These are phyloP conservation scores for Scalopus aquaticus DNA, from an alignment of 2,113 vertebrate genomes.

Conservation along the genomic window DNA sequence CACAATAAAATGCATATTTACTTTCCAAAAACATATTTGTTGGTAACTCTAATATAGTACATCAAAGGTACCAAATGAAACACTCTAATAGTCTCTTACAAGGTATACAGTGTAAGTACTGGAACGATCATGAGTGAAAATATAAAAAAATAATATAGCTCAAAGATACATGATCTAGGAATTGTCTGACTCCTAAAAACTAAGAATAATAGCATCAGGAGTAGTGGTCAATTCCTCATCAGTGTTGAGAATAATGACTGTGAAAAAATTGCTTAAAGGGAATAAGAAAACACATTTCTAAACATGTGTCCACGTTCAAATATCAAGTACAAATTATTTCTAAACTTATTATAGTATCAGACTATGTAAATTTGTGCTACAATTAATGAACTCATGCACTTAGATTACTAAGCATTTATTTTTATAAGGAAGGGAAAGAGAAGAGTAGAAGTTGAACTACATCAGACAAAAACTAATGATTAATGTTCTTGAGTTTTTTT, in stretches of 20 bases:
- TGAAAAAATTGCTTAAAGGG: constrained; percentile 3
- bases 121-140: background rate
- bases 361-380: background rate
- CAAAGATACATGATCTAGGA: background rate
- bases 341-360: constrained; percentile 5
- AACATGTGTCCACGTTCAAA: background rate
- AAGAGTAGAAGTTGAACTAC: constrained; percentile 30
- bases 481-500: background rate
- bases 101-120: constrained; percentile 1
- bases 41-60: background rate
- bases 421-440: background rate
- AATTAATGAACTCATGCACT: background rate
- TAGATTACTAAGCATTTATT: background rate
- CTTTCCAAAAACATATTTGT: constrained; percentile 36
- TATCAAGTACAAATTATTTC: constrained; percentile 37
- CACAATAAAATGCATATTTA: constrained; percentile 20
- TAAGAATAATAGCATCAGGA: background rate
- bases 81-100: background rate
- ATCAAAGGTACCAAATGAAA: constrained; percentile 16
- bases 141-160: background rate
- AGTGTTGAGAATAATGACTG: constrained; percentile 22
- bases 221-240: constrained; percentile 7
- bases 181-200: background rate
- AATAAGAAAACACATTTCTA: background rate
- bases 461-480: background rate